Evolutionary conservation across 2,888 invertebrate species (phyloP).

Genomic region (Drosophila borborema): DNA sequence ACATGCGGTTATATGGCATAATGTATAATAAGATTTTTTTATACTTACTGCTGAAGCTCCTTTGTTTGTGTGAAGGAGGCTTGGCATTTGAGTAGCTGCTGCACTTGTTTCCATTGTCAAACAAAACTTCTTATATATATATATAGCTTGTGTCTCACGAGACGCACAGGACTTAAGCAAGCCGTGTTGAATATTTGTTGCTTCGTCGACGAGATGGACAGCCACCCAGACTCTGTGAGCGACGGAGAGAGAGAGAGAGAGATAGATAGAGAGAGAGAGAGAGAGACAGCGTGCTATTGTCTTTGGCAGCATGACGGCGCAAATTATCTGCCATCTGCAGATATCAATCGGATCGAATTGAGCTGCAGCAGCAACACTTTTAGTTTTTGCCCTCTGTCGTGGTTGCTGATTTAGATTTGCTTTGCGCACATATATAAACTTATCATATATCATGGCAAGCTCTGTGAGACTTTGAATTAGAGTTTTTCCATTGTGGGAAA

Average conservation of each 20-base stretch:
- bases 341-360: constrained; percentile 4
- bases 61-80: neutral
- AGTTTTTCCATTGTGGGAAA: neutral
- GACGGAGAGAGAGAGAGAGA: no score
- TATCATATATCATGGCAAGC: neutral
- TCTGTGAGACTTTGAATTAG: neutral
- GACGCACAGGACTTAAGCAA: neutral
- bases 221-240: no score
- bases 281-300: neutral
- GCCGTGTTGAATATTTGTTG: neutral
- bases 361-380: neutral
- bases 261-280: no score
- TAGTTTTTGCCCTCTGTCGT: neutral
- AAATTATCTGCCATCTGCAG: neutral
- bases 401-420: neutral
- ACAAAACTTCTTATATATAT: neutral
- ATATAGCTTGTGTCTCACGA: neutral
- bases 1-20: neutral
- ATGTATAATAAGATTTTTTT: neutral
- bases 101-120: neutral
- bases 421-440: neutral
- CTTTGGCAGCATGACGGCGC: neutral
- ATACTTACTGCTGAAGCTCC: neutral
- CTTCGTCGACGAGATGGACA: no score
- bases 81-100: neutral